phyloP scores from a whole-genome alignment of 2,113 vertebrate genomes.

The Indri indri region DNA sequence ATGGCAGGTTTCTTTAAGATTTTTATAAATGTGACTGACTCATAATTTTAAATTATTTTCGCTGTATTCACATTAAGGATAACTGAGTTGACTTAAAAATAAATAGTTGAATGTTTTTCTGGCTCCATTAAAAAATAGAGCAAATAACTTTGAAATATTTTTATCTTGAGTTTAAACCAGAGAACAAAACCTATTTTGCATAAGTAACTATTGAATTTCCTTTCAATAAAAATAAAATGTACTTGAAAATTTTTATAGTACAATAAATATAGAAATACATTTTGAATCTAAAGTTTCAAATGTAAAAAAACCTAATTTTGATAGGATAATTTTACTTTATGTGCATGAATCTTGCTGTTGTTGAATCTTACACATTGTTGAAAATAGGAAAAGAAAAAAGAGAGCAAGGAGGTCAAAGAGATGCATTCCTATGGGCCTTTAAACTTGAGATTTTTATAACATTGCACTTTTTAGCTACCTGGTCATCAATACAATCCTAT shows the following conservation, averaged over 20 bases:
- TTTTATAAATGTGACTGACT: neutral
- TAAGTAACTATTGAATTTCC: neutral
- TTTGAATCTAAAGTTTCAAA: neutral
- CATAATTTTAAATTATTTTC: neutral
- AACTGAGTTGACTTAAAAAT: neutral
- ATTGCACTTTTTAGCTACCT: neutral
- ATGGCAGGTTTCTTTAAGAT: neutral
- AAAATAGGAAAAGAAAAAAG: neutral
- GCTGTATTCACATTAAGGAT: neutral
- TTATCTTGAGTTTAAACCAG: neutral
- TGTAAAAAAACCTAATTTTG: neutral
- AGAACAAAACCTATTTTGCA: neutral
- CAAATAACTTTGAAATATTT: neutral
- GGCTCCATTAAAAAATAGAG: neutral
- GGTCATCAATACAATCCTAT: neutral
- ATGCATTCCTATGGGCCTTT: neutral
- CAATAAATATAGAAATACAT: neutral
- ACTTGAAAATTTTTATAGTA: neutral
- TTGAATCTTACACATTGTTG: neutral
- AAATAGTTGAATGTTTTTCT: neutral
- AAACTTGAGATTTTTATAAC: neutral
- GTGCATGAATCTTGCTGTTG: neutral
- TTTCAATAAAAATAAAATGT: neutral
- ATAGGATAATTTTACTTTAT: neutral
- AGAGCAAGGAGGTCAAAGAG: neutral